phyloP scores from a whole-genome alignment of 2,888 invertebrate species.

The Chrysotoxum bicinctum region DNA sequence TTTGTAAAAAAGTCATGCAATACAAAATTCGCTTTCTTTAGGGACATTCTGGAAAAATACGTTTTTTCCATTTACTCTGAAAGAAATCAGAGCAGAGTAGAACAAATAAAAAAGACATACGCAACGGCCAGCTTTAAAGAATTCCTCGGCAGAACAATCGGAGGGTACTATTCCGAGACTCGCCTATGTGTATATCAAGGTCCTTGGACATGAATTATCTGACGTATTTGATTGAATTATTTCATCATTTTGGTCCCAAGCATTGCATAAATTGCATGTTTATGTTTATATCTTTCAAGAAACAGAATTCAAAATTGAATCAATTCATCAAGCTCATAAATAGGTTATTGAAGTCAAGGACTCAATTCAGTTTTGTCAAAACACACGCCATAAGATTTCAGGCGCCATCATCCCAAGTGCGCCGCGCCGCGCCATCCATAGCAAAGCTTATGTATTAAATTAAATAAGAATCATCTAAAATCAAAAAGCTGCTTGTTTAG shows the following conservation, averaged over 20 bases:
- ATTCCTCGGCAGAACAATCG: too few species aligned
- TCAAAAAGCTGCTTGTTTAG: background rate
- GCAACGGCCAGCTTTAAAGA: too few species aligned
- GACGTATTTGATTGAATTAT: background rate
- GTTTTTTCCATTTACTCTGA: too few species aligned
- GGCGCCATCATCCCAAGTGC: constrained; percentile 31
- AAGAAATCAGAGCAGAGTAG: too few species aligned
- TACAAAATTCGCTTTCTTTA: too few species aligned
- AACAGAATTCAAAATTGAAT: background rate
- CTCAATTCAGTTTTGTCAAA: background rate
- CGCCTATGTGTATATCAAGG: too few species aligned
- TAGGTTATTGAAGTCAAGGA: constrained; percentile 12
- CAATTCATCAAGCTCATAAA: background rate
- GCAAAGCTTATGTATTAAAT: constrained; percentile 5
- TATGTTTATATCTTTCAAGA: background rate
- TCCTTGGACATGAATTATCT: background rate
- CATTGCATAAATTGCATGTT: constrained; percentile 11
- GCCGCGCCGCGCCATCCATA: background rate
- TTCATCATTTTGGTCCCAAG: background rate
- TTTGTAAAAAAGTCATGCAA: too few species aligned
- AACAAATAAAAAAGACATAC: too few species aligned
- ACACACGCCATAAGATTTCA: constrained; percentile 23
- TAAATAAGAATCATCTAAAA: background rate
- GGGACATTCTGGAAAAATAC: too few species aligned
- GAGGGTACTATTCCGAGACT: too few species aligned